phyloP scores from a whole-genome alignment of 1,140 invertebrate genomes.

The Caenorhabditis briggsae region DNA sequence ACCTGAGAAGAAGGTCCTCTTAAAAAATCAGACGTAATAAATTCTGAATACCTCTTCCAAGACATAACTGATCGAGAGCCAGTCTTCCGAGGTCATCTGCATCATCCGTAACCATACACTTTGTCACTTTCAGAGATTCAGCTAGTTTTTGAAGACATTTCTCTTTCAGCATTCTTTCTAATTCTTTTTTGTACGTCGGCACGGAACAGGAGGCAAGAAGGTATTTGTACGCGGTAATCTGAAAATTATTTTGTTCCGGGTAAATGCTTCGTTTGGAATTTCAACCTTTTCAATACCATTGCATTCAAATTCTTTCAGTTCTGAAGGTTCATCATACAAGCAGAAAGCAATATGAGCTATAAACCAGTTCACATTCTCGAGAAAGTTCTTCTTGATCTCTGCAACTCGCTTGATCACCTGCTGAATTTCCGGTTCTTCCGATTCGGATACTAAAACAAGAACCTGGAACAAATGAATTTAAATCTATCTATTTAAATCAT shows the following conservation, averaged over 20 bases:
- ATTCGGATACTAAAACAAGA: constrained; percentile 34
- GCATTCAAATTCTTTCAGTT: not conserved
- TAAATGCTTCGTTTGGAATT: not conserved
- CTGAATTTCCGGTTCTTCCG: constrained; percentile 5
- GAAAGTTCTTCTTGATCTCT: not conserved
- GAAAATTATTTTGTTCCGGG: not conserved
- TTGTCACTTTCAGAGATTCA: constrained; percentile 16
- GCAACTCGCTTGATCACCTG: not conserved
- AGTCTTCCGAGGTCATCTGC: constrained; percentile 56
- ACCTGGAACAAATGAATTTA: no score
- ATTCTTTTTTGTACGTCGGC: constrained; percentile 50
- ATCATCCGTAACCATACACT: constrained; percentile 62
- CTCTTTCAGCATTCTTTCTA: constrained; percentile 56
- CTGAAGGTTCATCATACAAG: not conserved
- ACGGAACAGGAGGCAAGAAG: constrained; percentile 38
- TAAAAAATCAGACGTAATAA: not conserved
- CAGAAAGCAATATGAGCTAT: constrained; percentile 40
- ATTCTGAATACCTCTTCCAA: constrained; percentile 11
- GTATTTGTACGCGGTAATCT: constrained; percentile 43
- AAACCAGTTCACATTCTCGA: constrained; percentile 6
- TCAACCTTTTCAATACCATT: not conserved
- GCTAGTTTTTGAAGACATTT: constrained; percentile 53
- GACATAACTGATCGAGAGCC: constrained; percentile 45
- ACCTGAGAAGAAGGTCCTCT: not conserved
- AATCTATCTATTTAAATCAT: no score